Conservation (phyloP, 2,113 vertebrate genomes). For the Cygnus atratus region DNA sequence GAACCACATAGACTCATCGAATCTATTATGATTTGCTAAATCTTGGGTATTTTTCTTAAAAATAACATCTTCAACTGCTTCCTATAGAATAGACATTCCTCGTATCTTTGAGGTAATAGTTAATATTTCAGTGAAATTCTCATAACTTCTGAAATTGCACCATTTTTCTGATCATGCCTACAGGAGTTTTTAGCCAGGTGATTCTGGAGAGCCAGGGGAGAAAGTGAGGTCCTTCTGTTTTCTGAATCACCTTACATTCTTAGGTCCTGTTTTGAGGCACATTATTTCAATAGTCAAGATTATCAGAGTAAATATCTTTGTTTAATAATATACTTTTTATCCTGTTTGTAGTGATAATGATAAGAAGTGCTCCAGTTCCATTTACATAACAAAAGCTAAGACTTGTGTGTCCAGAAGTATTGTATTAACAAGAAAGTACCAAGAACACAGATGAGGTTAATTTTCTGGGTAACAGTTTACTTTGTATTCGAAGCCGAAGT, state of each 20-base stretch:
- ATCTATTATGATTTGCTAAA: neutral
- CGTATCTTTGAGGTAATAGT: neutral
- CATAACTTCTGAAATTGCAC: neutral
- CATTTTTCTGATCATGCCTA: neutral
- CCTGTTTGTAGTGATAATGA: neutral
- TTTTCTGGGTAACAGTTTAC: neutral
- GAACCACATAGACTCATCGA: neutral
- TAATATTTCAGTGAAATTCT: neutral
- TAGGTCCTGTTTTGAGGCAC: neutral
- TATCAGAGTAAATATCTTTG: neutral
- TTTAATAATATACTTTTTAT: neutral
- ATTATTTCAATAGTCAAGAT: neutral
- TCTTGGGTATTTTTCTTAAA: neutral
- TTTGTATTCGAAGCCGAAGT: constrained; percentile 5
- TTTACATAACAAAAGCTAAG: constrained; percentile 10
- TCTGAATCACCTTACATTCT: neutral
- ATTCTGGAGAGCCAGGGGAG: neutral
- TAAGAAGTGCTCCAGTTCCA: neutral
- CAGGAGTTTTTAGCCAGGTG: neutral
- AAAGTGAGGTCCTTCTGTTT: neutral
- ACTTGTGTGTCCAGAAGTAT: neutral
- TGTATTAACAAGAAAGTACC: neutral
- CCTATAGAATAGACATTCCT: neutral
- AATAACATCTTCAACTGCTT: neutral
- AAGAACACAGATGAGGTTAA: neutral